Conservation (phyloP, 2,113 vertebrate genomes). For the Anarhynchus alexandrinus region DNA sequence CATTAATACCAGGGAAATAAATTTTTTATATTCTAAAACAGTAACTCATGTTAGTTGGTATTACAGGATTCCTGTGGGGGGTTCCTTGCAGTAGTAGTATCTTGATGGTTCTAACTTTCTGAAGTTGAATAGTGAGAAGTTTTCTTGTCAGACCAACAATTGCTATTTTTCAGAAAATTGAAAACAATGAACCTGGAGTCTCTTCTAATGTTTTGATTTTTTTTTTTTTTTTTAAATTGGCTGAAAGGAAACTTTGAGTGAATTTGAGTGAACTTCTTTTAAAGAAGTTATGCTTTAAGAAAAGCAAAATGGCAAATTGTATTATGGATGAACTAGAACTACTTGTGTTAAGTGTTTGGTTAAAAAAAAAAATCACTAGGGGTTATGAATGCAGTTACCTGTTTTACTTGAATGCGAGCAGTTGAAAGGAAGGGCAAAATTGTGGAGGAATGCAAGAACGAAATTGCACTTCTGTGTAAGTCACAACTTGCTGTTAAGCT, state of each 20-base stretch:
- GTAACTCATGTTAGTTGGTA: not conserved
- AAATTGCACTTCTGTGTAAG: not conserved
- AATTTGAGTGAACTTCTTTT: not conserved
- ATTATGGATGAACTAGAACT: not conserved
- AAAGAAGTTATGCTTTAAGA: not conserved
- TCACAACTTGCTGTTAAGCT: not conserved
- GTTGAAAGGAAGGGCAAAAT: not conserved
- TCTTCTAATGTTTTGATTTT: not conserved
- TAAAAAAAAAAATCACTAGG: not conserved
- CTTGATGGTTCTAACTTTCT: not conserved
- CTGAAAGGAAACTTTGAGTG: not conserved
- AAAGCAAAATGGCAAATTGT: not conserved
- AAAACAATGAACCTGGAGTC: not conserved
- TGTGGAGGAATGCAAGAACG: not conserved
- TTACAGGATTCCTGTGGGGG: not conserved
- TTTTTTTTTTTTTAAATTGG: not conserved
- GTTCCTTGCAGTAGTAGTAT: not conserved
- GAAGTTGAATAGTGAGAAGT: not conserved
- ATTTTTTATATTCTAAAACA: not conserved
- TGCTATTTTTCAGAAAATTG: not conserved
- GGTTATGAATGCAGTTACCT: not conserved
- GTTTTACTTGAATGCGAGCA: not conserved
- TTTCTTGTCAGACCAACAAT: not conserved
- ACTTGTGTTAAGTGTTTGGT: not conserved
- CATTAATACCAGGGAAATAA: conserved; percentile 14